Conservation (phyloP, 2,113 vertebrate genomes). For the Otocyon megalotis region DNA sequence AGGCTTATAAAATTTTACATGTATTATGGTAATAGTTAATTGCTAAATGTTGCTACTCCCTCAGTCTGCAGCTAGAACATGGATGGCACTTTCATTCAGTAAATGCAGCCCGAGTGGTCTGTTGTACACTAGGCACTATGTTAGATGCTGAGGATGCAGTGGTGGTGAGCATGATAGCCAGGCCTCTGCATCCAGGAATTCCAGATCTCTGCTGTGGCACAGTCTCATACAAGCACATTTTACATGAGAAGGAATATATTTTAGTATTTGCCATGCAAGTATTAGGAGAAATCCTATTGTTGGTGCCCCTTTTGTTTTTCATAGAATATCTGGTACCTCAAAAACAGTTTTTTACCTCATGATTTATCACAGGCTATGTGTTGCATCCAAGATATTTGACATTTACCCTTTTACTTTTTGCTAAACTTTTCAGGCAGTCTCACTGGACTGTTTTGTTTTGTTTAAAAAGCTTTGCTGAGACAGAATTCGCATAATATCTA, state of each 20-base stretch:
- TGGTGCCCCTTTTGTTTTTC: neutral
- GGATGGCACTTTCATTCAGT: neutral
- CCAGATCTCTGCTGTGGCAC: neutral
- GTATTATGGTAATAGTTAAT: neutral
- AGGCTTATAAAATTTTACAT: neutral
- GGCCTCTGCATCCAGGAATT: neutral
- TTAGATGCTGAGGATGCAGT: neutral
- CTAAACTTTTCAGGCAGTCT: neutral
- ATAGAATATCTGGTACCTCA: neutral
- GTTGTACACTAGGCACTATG: neutral
- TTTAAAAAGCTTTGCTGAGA: neutral
- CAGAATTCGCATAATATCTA: neutral
- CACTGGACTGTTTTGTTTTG: neutral
- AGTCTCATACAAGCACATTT: neutral
- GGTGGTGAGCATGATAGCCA: accelerated
- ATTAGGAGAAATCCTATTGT: neutral
- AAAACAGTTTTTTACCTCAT: neutral
- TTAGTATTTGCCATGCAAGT: neutral
- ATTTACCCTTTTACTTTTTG: neutral
- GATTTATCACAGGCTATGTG: neutral
- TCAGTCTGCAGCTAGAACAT: neutral
- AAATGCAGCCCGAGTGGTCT: neutral
- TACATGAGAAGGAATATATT: neutral
- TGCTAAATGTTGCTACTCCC: neutral
- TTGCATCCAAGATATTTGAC: neutral